Evolutionary conservation across 2,797 vertebrate genomes (phyloP).

Genomic region (Oreochromis grahami): DNA sequence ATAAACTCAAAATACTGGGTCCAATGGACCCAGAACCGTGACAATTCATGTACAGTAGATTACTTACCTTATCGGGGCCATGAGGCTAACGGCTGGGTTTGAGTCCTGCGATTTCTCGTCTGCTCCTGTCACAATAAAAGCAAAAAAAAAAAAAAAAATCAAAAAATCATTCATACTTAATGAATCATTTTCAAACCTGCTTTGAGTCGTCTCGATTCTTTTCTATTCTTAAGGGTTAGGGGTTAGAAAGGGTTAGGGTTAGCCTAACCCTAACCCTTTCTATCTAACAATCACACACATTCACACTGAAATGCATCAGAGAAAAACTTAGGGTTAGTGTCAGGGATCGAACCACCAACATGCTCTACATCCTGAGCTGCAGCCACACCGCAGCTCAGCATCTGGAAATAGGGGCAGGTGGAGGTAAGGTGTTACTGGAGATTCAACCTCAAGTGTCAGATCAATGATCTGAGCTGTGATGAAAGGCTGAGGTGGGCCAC

Average conservation of each 20-base stretch:
- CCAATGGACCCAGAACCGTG: no score
- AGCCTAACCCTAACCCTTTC: not conserved
- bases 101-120: not conserved
- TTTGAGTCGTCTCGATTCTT: not conserved
- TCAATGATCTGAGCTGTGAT: not conserved
- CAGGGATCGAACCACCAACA: not conserved
- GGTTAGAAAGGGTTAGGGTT: not conserved
- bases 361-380: not conserved
- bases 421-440: not conserved
- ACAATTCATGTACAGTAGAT: not conserved
- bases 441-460: not conserved
- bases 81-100: no score
- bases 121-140: not conserved
- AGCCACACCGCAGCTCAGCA: not conserved
- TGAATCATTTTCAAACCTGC: not conserved
- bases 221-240: not conserved
- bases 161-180: not conserved
- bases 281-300: not conserved
- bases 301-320: not conserved
- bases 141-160: not conserved
- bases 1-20: no score
- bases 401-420: not conserved
- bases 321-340: not conserved
- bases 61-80: no score
- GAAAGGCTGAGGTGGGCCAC: not conserved